Base-by-base conservation (phyloP, 1,140 invertebrate genomes). In the Heliothis subflexa region DNA sequence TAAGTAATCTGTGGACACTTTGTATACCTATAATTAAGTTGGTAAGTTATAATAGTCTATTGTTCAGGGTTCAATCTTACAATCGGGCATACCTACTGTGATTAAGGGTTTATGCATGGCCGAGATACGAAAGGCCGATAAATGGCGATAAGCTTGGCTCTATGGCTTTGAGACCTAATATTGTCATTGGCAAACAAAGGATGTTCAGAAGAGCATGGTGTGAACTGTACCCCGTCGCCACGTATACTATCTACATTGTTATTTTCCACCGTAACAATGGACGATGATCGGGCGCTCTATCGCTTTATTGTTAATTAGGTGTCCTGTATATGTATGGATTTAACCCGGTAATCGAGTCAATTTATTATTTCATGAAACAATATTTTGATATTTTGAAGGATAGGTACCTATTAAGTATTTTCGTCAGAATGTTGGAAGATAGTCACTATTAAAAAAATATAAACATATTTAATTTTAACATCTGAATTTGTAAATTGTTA, bases 111-210 rank as follows among this genome's bases (percentile, higher is more conserved):
- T 68, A 52, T 68, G 64, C 64, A 50, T 64, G 61, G 14, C 61
- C 61, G 61, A 64, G 61, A 64, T 64, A 47, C 33, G 61, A 45
- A 64, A 33, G 12, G 61, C 61, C 40, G 61, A 64, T 68, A 68
- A 49, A 68, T 50, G 1, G 18, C 62, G 40, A 49, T 66, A 66
- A 49, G 45, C 62, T 66, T 49, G 16, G 16, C 64, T 68, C 18
- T 50, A 50, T 25, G 13, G 64, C 64, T 50, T 49, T n/a, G 47
- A 68, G 64, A 68, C 47, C 61, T 68, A 68, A 68, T 68, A 68
- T 68, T 28, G 64, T 13, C 64, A 68, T 68, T 68, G 64, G 12
- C 45, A 47, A 68, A 68, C 64, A 68, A 68, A 50, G 64, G 64
- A 12, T 68, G n/a, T 25, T 68, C 28, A 68, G 64, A 68, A 68